Evolutionary conservation across 1,140 invertebrate genomes (phyloP), one percentile per base, ranked within the genome.

Genomic region (Temnothorax curvispinosus): DNA sequence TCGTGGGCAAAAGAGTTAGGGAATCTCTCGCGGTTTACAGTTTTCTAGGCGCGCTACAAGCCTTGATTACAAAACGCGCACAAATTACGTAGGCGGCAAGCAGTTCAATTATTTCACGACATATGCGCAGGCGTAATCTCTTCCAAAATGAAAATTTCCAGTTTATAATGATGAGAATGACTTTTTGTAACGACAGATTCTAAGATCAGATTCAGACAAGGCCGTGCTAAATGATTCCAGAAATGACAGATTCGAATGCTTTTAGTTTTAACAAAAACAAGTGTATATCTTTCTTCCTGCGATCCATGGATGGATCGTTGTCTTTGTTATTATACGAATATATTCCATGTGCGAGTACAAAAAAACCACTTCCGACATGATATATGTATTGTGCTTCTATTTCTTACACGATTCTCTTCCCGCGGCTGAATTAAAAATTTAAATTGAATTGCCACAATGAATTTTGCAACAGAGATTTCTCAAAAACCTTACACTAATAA

Each of bases 21-120:
- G 27, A 71, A 32, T 82, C 9, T 82, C 52, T 72, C 27, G 78
- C 47, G 52, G 52, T 82, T 82, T 82, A 82, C 50, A 72, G 21
- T 82, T 82, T 72, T 82, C 27, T 18, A 21, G 0, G 47, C 21
- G 44, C 78, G 35, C 13, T 54, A 13, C 64, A 56, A 71, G 27
- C 11, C 38, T 58, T 27, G 38, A 58, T 81, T 56, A 44, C 11
- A 58, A 67, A 44, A 69, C 13, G 18, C 32, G n/a, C 18, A 65
- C 18, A 38, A 11, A 78, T 67, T 67, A 41, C 13, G 15, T 38
- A 52, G 3, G 2, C 13, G 35, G 7, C n/a, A 38, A 56, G 1
- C 52, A 78, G 60, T 47, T 47, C 18, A 18, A 81, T 71, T 52
- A 54, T 1, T 18, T 56, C 47, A 54, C 38, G n/a, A 77, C 7